A percentile compares a stretch with the other conserved stretches of the same genome.
Evolutionary conservation across 2,797 vertebrate genomes (phyloP).

Genomic region (Acanthornis magna): DNA sequence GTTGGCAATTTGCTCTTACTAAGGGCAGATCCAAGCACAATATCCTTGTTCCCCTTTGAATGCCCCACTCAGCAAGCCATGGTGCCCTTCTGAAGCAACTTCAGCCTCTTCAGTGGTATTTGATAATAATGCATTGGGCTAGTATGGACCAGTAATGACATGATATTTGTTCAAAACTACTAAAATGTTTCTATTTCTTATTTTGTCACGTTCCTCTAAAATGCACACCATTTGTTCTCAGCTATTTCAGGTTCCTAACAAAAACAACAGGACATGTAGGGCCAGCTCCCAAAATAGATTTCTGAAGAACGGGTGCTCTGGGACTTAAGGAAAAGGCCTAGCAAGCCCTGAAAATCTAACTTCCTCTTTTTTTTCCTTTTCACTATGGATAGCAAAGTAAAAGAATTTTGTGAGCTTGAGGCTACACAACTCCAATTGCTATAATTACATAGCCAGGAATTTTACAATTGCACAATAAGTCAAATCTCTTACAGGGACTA

Average conservation of each 20-base stretch:
- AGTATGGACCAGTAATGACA: background rate
- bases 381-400: background rate
- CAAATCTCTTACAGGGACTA: background rate
- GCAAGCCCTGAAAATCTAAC: background rate
- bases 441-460: background rate
- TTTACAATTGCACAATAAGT: background rate
- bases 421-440: background rate
- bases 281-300: background rate
- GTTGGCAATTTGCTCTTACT: background rate
- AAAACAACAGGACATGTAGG: background rate
- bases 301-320: background rate
- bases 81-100: background rate
- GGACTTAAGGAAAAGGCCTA: background rate
- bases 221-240: background rate
- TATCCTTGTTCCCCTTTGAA: background rate
- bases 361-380: background rate
- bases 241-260: background rate
- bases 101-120: background rate
- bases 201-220: background rate
- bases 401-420: background rate
- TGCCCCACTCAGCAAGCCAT: background rate
- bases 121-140: background rate
- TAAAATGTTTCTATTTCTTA: background rate
- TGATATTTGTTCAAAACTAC: background rate
- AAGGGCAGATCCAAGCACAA: background rate